Conservation (phyloP, 2,888 invertebrate species). For the Hypsopygia costalis region DNA sequence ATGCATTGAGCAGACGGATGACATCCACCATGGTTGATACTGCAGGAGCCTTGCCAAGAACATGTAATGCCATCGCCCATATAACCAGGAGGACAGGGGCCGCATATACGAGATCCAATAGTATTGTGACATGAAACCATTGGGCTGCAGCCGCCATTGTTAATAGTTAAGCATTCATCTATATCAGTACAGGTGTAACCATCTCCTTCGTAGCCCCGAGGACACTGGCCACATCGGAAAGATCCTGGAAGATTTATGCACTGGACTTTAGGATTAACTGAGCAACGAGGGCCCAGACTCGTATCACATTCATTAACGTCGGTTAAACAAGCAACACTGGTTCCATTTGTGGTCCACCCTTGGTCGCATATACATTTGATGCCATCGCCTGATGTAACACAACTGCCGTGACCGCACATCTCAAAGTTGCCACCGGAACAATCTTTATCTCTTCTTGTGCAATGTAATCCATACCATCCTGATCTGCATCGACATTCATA, state of each 20-base stretch:
- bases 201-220: constrained; percentile 91
- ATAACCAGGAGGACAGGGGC: constrained; percentile 93
- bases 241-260: constrained; percentile 95
- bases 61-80: constrained; percentile 91
- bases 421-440: constrained; percentile 86
- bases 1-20: constrained; percentile 89
- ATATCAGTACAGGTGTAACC: constrained; percentile 93
- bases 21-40: constrained; percentile 91
- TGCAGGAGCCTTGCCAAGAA: constrained; percentile 84
- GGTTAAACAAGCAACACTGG: constrained; percentile 85
- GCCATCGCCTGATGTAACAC: constrained; percentile 82
- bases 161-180: constrained; percentile 90
- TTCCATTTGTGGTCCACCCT: constrained; percentile 91
- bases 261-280: constrained; percentile 87
- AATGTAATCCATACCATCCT: constrained; percentile 92
- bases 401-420: constrained; percentile 94
- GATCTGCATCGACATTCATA: constrained; percentile 90
- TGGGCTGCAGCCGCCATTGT: constrained; percentile 96
- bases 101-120: constrained; percentile 92
- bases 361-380: constrained; percentile 90
- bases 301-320: constrained; percentile 95
- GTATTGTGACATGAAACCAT: constrained; percentile 93
- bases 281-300: constrained; percentile 85
- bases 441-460: constrained; percentile 86
- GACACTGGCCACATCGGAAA: constrained; percentile 94